Percentiles rank a stretch among this genome's conserved stretches.
Evolutionary conservation across 2,888 invertebrate genomes (phyloP).

Genomic region (Microplitis manilae): DNA sequence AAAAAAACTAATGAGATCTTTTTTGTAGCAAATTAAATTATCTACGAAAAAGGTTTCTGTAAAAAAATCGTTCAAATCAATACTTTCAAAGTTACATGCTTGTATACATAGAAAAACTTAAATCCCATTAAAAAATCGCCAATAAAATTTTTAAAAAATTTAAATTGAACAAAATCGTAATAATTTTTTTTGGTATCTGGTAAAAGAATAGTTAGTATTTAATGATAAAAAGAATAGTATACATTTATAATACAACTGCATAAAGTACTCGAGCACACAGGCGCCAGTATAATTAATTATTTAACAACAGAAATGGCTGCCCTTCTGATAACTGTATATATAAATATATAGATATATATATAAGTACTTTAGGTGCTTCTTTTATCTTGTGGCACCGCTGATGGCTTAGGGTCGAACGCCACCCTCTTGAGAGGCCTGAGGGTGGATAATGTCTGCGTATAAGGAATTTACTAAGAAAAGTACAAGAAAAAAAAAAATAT

Average conservation of each 20-base stretch:
- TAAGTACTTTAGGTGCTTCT: neutral
- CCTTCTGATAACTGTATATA: neutral
- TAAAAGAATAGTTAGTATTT: too few species aligned
- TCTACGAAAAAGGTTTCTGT: too few species aligned
- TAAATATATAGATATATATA: neutral
- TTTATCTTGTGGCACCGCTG: neutral
- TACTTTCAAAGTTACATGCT: too few species aligned
- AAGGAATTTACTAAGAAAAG: neutral
- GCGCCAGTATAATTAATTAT: neutral
- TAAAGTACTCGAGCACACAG: neutral
- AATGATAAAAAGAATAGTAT: neutral
- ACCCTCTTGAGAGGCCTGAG: neutral
- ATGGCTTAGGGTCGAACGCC: conserved; percentile 1
- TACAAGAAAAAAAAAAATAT: neutral
- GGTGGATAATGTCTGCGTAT: neutral
- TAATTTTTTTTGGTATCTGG: too few species aligned
- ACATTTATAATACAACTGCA: neutral
- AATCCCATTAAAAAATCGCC: too few species aligned
- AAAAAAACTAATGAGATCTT: too few species aligned
- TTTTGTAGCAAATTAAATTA: too few species aligned
- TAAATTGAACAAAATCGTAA: too few species aligned
- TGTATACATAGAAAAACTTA: too few species aligned
- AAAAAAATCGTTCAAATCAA: too few species aligned
- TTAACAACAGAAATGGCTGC: neutral
- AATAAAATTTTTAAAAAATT: too few species aligned